Conservation (phyloP, 2,113 vertebrate genomes). For the Pelvicachromis taeniatus region DNA sequence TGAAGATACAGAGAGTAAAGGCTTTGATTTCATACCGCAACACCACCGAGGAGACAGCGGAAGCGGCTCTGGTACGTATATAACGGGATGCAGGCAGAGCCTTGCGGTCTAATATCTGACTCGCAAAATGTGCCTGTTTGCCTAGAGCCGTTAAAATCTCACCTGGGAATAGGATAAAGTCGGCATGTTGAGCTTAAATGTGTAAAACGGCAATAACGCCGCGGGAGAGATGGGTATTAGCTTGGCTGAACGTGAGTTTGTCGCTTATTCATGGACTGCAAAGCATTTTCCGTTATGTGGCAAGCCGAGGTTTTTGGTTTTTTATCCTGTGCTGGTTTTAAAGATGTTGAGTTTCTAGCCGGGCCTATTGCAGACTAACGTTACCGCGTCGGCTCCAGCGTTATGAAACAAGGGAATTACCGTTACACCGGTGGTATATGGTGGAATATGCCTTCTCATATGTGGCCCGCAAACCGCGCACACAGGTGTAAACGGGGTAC, state of each 20-base stretch:
- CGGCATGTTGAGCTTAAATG: not conserved
- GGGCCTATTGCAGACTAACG: not conserved
- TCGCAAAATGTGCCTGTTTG: not conserved
- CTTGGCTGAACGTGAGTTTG: not conserved
- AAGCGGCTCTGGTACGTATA: conserved; percentile 57
- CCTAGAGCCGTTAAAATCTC: not conserved
- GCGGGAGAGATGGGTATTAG: not conserved
- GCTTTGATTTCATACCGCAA: not conserved
- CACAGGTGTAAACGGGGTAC: not conserved
- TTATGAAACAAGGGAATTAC: not conserved
- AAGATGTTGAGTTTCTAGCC: not conserved
- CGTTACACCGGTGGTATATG: not conserved
- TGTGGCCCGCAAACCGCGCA: not conserved
- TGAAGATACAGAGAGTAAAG: not conserved
- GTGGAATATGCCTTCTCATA: not conserved
- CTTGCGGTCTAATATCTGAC: not conserved
- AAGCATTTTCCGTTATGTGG: conserved; percentile 56
- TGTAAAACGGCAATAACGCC: not conserved
- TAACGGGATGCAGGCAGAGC: conserved; percentile 7
- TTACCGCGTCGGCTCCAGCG: not conserved
- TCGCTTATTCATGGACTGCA: not conserved
- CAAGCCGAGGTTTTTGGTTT: not conserved
- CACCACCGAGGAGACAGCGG: not conserved
- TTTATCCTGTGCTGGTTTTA: not conserved
- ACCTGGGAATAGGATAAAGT: not conserved